Evolutionary conservation across 2,888 invertebrate species (phyloP).

Genomic region (Leucophenga maculata): DNA sequence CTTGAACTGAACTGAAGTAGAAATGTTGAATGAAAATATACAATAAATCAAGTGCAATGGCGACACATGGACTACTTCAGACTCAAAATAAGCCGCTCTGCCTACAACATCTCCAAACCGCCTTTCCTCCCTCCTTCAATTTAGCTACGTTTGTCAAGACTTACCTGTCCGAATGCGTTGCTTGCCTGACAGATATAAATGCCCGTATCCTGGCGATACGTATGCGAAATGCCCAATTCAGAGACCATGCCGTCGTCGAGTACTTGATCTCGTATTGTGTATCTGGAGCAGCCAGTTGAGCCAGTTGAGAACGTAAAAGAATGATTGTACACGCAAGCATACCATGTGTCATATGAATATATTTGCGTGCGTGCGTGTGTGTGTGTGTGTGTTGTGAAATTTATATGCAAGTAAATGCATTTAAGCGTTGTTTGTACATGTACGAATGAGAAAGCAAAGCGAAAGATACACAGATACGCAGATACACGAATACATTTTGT

Average conservation of each 20-base stretch:
- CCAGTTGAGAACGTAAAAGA: neutral
- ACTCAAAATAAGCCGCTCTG: too few species aligned
- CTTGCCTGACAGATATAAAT: slow-evolving; percentile 89
- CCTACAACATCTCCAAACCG: neutral
- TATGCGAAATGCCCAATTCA: slow-evolving; percentile 86
- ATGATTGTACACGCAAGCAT: neutral
- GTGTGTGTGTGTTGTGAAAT: slow-evolving; percentile 40
- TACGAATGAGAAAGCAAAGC: slow-evolving; percentile 33
- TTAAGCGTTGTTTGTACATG: slow-evolving; percentile 44
- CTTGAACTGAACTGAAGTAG: too few species aligned
- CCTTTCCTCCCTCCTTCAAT: too few species aligned
- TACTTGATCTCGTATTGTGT: slow-evolving; percentile 83
- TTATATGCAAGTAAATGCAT: slow-evolving; percentile 66
- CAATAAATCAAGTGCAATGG: too few species aligned
- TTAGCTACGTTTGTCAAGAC: slow-evolving; percentile 42
- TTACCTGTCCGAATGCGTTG: slow-evolving; percentile 91
- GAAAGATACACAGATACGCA: slow-evolving; percentile 36
- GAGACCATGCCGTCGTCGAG: slow-evolving; percentile 88
- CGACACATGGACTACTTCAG: too few species aligned
- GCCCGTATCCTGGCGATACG: slow-evolving; percentile 90
- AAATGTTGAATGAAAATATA: too few species aligned
- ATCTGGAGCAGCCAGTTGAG: slow-evolving; percentile 69
- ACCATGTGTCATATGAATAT: slow-evolving; percentile 26
- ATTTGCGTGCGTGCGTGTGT: slow-evolving; percentile 32
- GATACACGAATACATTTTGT: slow-evolving; percentile 36